Evolutionary conservation across 1,140 invertebrate genomes (phyloP).

Genomic region (Aphis craccivora): DNA sequence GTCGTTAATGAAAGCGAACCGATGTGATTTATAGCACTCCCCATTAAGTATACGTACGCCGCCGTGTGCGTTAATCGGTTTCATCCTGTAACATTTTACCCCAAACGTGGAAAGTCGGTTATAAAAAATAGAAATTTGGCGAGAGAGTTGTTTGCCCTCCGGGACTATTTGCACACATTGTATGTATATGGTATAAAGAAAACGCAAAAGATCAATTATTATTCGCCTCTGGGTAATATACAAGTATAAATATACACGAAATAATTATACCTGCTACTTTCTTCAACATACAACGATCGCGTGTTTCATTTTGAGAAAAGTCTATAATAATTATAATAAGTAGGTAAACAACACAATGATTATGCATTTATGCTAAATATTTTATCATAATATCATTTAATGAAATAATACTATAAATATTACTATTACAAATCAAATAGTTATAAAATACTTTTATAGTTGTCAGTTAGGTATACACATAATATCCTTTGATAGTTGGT

Average conservation of each 20-base stretch:
- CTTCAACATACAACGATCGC: background rate
- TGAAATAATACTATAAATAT: background rate
- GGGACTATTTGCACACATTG: background rate
- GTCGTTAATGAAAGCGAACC: background rate
- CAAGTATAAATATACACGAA: background rate
- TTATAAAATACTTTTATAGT: background rate
- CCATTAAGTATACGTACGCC: background rate
- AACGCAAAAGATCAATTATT: background rate
- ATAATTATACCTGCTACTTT: background rate
- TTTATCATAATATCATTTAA: background rate
- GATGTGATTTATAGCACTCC: background rate
- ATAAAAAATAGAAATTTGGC: background rate
- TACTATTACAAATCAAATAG: background rate
- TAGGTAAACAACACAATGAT: background rate
- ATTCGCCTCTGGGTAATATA: background rate
- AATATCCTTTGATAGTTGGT: too few relatives aligned
- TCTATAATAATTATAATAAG: background rate
- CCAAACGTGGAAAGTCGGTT: background rate
- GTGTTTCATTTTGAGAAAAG: background rate
- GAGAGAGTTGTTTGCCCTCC: background rate
- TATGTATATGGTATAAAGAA: background rate
- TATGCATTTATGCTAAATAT: background rate
- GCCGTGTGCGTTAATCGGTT: background rate
- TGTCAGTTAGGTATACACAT: too few relatives aligned
- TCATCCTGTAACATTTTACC: background rate